phyloP scores from a whole-genome alignment of 2,888 invertebrate genomes.

The Baronia brevicornis region DNA sequence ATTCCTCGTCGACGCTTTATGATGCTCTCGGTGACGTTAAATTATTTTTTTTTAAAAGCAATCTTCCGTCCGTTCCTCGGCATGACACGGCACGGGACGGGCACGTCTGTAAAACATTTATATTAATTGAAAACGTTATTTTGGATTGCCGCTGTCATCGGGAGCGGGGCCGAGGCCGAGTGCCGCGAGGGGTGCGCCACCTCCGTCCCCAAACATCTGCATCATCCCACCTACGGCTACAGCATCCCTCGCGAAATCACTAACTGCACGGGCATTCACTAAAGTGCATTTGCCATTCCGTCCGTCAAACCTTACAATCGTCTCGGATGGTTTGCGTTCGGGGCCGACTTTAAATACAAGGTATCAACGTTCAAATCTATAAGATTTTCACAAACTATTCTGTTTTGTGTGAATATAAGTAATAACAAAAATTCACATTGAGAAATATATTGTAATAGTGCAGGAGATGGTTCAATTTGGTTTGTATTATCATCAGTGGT shows the following conservation, averaged over 20 bases:
- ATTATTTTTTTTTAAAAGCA: conserved; percentile 6
- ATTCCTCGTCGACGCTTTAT: conserved; percentile 16
- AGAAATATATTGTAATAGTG: conserved; percentile 23
- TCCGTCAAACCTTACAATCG: conserved; percentile 59
- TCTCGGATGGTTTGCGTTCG: conserved; percentile 18
- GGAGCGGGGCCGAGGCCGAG: conserved; percentile 38
- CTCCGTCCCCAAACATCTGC: conserved; percentile 54
- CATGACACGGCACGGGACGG: conserved; percentile 10
- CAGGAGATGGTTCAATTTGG: conserved; percentile 27
- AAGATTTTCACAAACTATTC: conserved; percentile 19
- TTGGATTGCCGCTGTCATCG: conserved; percentile 65
- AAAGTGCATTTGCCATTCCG: conserved; percentile 67
- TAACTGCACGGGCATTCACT: conserved; percentile 61
- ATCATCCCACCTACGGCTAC: conserved; percentile 68
- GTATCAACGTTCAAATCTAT: conserved; percentile 24
- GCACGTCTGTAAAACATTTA: conserved; percentile 43
- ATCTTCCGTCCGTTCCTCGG: conserved; percentile 4
- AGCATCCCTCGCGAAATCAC: conserved; percentile 54
- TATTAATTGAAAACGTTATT: conserved; percentile 63
- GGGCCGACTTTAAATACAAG: conserved; percentile 25
- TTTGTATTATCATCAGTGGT: conserved; percentile 19
- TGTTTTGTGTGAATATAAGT: conserved; percentile 41
- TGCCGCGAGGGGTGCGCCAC: conserved; percentile 23
- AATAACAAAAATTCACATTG: conserved; percentile 24
- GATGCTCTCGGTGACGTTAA: conserved; percentile 12